Percentiles rank a stretch among this genome's conserved stretches.
phyloP scores from a whole-genome alignment of 2,888 invertebrate genomes.

The Aphodius granarius region DNA sequence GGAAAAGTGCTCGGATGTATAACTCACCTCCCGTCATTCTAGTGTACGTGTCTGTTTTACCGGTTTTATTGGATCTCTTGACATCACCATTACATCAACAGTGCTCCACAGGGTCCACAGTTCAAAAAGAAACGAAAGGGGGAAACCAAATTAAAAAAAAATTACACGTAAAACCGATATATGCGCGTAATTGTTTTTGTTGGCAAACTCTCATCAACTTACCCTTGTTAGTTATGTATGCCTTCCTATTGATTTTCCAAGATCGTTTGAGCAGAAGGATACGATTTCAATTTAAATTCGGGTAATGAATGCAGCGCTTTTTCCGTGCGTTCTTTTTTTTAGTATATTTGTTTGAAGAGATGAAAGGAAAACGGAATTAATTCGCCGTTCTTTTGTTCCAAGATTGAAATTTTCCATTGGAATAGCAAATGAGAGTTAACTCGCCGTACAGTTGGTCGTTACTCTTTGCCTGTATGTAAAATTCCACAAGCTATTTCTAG shows the following conservation, averaged over 20 bases:
- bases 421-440: background rate
- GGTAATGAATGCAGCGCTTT: background rate
- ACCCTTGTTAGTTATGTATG: background rate
- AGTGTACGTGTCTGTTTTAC: background rate
- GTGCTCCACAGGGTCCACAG: background rate
- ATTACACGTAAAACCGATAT: background rate
- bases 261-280: background rate
- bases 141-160: background rate
- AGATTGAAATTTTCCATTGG: background rate
- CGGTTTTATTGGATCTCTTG: background rate
- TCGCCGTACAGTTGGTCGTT: background rate
- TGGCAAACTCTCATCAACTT: background rate
- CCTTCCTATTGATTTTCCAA: background rate
- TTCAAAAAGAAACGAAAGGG: background rate
- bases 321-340: background rate
- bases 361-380: background rate
- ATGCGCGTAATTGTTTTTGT: background rate
- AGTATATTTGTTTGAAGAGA: background rate
- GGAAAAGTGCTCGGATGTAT: background rate
- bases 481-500: background rate
- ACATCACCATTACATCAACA: background rate
- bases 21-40: background rate
- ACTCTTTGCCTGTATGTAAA: background rate
- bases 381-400: background rate
- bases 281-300: background rate